phyloP scores from a whole-genome alignment of 2,113 vertebrate species.

The Psilopsiagon aymara region DNA sequence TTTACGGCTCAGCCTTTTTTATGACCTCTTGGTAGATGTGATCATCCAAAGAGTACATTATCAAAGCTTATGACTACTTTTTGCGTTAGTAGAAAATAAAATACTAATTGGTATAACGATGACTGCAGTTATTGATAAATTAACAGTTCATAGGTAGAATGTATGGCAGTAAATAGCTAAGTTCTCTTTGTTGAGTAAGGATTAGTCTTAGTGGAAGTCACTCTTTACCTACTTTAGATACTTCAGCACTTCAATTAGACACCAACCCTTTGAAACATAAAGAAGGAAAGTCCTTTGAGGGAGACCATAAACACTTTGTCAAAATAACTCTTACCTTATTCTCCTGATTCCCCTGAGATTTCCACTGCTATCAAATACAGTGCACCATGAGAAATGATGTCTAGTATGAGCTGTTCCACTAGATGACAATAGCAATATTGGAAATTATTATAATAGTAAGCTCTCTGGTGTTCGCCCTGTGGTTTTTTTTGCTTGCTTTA shows the following conservation, averaged over 20 bases:
- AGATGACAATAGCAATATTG: background rate
- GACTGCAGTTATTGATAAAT: background rate
- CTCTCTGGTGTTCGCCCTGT: background rate
- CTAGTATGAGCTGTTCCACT: background rate
- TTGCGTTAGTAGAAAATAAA: background rate
- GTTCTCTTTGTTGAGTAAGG: background rate
- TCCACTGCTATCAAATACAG: background rate
- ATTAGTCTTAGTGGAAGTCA: background rate
- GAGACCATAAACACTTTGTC: background rate
- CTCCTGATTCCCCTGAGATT: background rate
- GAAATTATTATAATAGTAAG: background rate
- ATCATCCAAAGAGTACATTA: background rate
- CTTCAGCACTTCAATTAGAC: background rate
- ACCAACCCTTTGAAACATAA: background rate
- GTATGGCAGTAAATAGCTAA: background rate
- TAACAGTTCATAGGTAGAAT: background rate
- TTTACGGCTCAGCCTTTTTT: background rate
- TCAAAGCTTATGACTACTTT: background rate
- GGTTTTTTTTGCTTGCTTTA: background rate
- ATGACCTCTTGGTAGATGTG: background rate
- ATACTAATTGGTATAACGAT: background rate
- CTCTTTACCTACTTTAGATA: background rate
- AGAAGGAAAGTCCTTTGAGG: background rate
- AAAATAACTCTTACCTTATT: background rate
- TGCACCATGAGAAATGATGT: background rate